A percentile compares a stretch with the other conserved stretches of the same genome.
Evolutionary conservation across 2,797 vertebrate species (phyloP).

Genomic region (Chloroceryle amazona): DNA sequence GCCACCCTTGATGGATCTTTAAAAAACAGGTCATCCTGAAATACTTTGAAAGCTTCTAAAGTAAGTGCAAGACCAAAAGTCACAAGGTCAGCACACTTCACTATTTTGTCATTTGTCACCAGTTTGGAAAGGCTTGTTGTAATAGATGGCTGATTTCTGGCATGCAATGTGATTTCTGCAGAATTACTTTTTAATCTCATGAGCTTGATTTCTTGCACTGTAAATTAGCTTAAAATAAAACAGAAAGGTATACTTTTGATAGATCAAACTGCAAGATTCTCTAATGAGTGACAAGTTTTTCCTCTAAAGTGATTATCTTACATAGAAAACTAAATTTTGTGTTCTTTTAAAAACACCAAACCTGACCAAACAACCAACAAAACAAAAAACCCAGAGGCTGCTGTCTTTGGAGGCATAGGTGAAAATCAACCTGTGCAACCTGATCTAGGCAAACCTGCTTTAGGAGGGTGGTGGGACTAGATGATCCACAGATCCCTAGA

Average conservation of each 20-base stretch:
- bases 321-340: background rate
- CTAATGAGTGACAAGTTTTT: background rate
- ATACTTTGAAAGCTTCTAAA: background rate
- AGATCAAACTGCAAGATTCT: background rate
- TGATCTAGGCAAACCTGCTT: background rate
- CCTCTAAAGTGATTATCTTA: background rate
- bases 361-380: too few relatives aligned
- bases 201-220: background rate
- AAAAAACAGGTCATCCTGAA: background rate
- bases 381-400: too few relatives aligned
- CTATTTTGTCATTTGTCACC: background rate
- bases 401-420: background rate
- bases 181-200: background rate
- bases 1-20: background rate
- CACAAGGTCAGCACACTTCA: background rate
- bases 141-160: background rate
- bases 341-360: background rate
- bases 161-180: background rate
- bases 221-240: background rate
- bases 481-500: background rate
- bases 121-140: background rate
- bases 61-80: background rate
- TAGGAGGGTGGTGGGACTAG: background rate
- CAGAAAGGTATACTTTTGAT: background rate
- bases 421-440: background rate